Evolutionary conservation across 2,113 vertebrate species (phyloP).

Genomic region (Macquaria australasica): DNA sequence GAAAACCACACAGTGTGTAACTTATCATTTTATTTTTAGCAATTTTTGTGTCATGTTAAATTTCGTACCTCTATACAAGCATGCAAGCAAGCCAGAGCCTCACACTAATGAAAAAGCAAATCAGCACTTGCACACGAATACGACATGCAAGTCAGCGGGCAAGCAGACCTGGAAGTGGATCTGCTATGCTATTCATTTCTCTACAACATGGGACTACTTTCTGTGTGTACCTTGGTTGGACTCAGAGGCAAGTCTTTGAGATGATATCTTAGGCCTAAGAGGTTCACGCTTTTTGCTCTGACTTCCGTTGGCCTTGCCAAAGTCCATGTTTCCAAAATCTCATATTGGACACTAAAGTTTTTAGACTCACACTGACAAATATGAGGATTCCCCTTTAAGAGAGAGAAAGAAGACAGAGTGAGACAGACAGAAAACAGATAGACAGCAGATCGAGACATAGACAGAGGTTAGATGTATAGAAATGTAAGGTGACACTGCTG

Average conservation of each 20-base stretch:
- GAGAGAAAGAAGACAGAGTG: not conserved
- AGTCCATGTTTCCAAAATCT: not conserved
- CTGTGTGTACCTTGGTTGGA: not conserved
- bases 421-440: not conserved
- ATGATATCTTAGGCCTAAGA: not conserved
- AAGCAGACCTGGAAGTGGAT: not conserved
- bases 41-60: not conserved
- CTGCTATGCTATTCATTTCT: not conserved
- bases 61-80: not conserved
- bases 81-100: not conserved
- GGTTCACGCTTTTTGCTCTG: not conserved
- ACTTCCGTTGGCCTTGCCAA: not conserved
- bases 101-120: not conserved
- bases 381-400: not conserved
- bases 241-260: not conserved
- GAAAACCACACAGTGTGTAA: not conserved
- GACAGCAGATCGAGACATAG: not conserved
- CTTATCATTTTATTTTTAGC: not conserved
- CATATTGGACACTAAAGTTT: not conserved
- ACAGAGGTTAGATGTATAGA: not conserved
- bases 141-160: not conserved
- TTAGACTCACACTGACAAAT: not conserved
- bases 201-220: not conserved
- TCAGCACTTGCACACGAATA: not conserved
- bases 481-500: conserved; percentile 39